Conservation (phyloP, 2,113 vertebrate species). For the Spea bombifrons region DNA sequence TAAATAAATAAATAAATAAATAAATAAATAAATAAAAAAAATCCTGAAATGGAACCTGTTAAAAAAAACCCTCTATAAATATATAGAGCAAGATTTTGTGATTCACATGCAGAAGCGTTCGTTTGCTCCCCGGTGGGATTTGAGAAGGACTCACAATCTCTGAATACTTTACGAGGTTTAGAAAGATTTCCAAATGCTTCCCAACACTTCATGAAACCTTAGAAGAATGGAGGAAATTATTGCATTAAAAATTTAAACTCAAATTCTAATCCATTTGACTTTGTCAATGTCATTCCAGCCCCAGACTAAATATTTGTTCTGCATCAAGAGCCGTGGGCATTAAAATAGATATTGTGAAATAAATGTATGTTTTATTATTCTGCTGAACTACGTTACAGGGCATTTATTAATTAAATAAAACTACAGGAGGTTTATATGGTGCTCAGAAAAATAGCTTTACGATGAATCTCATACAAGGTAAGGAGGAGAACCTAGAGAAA, state of each 20-base stretch:
- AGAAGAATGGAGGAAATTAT: conserved; percentile 43
- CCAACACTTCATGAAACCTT: conserved; percentile 41
- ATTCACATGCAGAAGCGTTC: background rate
- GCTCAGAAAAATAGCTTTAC: no score
- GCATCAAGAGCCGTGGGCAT: no score
- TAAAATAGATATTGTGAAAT: no score
- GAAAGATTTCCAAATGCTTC: conserved; percentile 35
- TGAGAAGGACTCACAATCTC: conserved; percentile 10
- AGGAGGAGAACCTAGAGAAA: no score
- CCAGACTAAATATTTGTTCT: conserved; percentile 16
- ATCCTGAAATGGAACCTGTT: background rate
- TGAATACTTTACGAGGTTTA: conserved; percentile 21
- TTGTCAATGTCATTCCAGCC: conserved; percentile 36
- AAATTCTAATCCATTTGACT: conserved; percentile 43
- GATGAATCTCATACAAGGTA: no score
- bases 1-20: no score
- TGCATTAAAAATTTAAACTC: conserved; percentile 48
- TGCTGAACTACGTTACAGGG: no score
- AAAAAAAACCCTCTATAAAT: background rate
- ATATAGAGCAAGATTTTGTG: background rate
- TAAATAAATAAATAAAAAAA: no score
- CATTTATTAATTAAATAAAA: no score
- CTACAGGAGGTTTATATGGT: no score
- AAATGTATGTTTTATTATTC: no score
- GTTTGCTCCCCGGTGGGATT: conserved; percentile 4